Base-by-base conservation (phyloP, 2,888 invertebrate species). In the Himalopsyche kuldschensis region DNA sequence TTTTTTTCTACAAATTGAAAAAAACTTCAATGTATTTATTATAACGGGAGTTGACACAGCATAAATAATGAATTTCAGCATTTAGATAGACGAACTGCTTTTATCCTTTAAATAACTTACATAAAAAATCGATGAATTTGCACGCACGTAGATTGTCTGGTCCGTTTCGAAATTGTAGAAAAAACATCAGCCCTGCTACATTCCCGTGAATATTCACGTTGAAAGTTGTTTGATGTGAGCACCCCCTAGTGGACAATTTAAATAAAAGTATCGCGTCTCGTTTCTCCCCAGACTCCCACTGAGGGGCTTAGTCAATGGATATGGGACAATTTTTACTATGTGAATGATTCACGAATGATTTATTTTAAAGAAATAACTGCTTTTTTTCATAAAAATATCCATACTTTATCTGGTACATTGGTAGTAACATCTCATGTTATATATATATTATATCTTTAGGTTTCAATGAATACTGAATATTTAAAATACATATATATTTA, bases 241-340 rank as follows among this genome's bases (percentile, higher is more conserved):
- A 83, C 85, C 84, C 85, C 85, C 84, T 35, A 69, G 85, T 80
- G 85, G 82, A 85, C 85, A 85, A 85, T 85, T 85, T 85, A 85
- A 85, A 85, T 85, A 85, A 85, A 85, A 85, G 85, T 85, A 83
- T 85, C 84, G 76, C 79, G 31, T 46, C 69, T 27, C 75, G 69
- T 41, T 63, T 15, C 80, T 46, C 83, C 77, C 35, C 47, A 76
- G n/a, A 55, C 77, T 15, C 41, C 47, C 63, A 35, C 75, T 20
- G 69, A 27, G 27, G 30, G 30, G 69, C 69, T 11, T 30, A 30
- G 27, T 27, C 69, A 69, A 27, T 27, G 69, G 10, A 27, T 69
- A 69, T 69, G 4, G 30, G 69, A 69, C 30, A 27, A 69, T 69
- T 69, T 69, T 69, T n/a, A 27, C 11, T 2, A 69, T 15, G 24